Evolutionary conservation across 2,113 vertebrate genomes (phyloP), one percentile per base, ranked within the genome.

Genomic region (Calypte anna): DNA sequence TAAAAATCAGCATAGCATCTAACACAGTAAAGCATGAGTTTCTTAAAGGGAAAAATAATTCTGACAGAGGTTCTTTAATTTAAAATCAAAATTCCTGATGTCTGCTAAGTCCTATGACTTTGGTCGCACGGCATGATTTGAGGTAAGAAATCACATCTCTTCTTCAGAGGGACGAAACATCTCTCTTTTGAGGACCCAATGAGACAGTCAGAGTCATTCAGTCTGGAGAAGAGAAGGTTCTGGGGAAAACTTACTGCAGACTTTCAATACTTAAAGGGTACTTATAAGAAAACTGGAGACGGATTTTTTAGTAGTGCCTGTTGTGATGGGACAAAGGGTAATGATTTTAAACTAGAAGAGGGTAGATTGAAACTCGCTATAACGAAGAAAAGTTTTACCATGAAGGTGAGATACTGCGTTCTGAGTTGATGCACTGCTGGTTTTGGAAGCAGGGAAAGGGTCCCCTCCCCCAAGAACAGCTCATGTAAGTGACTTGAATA

Each of bases 191-290:
- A 68, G 8, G 9, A 27, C 22, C 21, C 48, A 23, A 23, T 62
- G 38, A 62, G 8, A 59, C 3, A 50, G 16, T 14, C 59, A 14
- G 7, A 8, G 18, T 21, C 46, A 6, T 38, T 82, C 36, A 46
- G 10, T 25, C 21, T 36, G 30, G 31, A 69, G 55, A 70, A 69
- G 48, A 33, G 6, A 58, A 53, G 25, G 6, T 14, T 21, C 3
- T 0, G 0, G 13, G 6, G 2, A 90, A 4, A 55, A 4, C 12
- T 82, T 22, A 48, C 9, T 20, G n/a, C 1, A 1, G 10, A n/a
- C 14, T n/a, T n/a, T 11, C 15, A 75, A 1, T 75, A 75, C 19
- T 20, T 61, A n/a, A 54, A 28, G 8, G 12, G 5, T 5, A 11
- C 27, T 27, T 14, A 24, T 17, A 66, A 53, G 31, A 84, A 66